A percentile compares a stretch with the other conserved stretches of the same genome.
phyloP scores from a whole-genome alignment of 2,797 vertebrate species.

The Sebastes paucispinis region DNA sequence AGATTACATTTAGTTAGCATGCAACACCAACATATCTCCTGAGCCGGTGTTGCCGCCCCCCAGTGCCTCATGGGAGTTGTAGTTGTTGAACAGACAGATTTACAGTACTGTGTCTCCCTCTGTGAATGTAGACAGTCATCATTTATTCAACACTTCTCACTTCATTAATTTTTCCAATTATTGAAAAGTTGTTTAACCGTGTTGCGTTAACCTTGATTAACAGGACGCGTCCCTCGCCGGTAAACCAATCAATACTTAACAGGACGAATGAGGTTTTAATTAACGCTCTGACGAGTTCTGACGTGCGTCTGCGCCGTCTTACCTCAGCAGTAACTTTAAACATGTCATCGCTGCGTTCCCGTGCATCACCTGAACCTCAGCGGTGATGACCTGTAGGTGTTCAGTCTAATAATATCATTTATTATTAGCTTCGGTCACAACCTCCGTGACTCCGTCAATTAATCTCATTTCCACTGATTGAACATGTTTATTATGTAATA shows the following conservation, averaged over 20 bases:
- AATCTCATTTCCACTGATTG: neutral
- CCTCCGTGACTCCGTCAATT: too few species aligned
- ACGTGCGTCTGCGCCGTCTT: neutral
- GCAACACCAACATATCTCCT: neutral
- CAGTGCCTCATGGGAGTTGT: neutral
- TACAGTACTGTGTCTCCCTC: rapidly evolving
- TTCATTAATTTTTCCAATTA: conserved; percentile 40
- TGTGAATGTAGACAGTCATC: neutral
- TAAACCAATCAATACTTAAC: conserved; percentile 23
- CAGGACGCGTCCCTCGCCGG: neutral
- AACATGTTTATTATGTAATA: neutral
- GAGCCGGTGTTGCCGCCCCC: too few species aligned
- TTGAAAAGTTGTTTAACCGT: conserved; percentile 2
- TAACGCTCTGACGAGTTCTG: neutral
- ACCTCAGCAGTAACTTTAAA: neutral
- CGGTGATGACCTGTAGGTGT: neutral
- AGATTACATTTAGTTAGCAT: neutral
- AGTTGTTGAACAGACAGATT: neutral
- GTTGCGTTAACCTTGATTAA: conserved; percentile 26
- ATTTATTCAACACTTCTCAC: neutral
- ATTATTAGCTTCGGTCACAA: too few species aligned
- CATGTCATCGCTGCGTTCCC: neutral
- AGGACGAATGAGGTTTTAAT: conserved; percentile 34
- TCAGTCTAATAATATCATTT: neutral
- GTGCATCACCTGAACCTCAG: neutral